A percentile compares a stretch with the other conserved stretches of the same genome.
Conservation (phyloP, 2,888 invertebrate species). For the Acleris sparsana region DNA sequence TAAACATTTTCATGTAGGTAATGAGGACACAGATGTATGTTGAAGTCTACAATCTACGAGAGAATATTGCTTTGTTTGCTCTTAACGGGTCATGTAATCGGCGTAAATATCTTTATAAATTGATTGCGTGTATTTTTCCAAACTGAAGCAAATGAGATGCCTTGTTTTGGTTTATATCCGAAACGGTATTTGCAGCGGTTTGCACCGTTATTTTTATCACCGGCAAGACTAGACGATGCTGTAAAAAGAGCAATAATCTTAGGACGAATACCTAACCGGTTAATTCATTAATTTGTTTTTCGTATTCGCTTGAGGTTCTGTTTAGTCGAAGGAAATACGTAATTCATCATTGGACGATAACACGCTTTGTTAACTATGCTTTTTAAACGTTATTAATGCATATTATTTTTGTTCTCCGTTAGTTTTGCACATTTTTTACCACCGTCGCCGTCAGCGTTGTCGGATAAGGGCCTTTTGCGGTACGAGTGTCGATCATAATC, state of each 20-base stretch:
- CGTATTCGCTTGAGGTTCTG: background rate
- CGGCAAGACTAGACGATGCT: constrained; percentile 48
- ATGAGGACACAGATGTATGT: constrained; percentile 52
- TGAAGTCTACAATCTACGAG: background rate
- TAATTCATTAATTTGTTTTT: constrained; percentile 26
- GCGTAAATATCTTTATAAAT: background rate
- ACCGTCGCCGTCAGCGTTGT: constrained; percentile 3
- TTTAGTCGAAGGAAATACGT: constrained; percentile 7
- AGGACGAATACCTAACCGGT: constrained; percentile 15
- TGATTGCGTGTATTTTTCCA: constrained; percentile 50
- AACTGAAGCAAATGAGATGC: constrained; percentile 45
- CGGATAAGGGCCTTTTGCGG: constrained; percentile 28
- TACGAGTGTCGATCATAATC: constrained; percentile 6
- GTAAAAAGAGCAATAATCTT: constrained; percentile 41
- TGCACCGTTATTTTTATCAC: constrained; percentile 73
- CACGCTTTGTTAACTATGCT: background rate
- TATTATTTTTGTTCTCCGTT: background rate
- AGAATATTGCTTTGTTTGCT: constrained; percentile 14
- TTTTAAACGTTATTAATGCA: background rate
- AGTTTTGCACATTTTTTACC: constrained; percentile 15
- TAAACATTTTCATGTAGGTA: constrained; percentile 45
- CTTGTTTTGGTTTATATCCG: constrained; percentile 65
- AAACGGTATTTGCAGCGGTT: constrained; percentile 78
- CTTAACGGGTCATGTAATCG: background rate
- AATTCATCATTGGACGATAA: constrained; percentile 7